These are phyloP conservation scores for Rhineura floridana DNA, from an alignment of 2,113 vertebrate species.

Conservation along the genomic window DNA sequence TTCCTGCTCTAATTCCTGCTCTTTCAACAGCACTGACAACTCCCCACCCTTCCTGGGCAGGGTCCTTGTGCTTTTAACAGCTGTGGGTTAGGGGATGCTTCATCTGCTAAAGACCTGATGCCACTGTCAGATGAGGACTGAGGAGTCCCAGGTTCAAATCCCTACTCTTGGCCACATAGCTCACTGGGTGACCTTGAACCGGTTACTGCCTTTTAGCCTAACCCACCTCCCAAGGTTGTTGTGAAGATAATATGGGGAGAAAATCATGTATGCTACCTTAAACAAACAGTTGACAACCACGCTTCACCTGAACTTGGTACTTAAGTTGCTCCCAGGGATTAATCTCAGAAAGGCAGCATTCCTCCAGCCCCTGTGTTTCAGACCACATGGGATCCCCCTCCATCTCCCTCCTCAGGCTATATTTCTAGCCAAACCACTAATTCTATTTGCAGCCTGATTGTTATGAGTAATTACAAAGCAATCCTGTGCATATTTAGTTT, in stretches of 20 bases:
- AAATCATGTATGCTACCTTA: too few species aligned
- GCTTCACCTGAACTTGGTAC: background rate
- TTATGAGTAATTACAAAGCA: too few species aligned
- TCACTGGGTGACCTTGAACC: background rate
- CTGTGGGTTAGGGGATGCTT: background rate
- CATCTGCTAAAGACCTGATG: background rate
- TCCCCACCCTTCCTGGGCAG: background rate
- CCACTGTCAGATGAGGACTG: background rate
- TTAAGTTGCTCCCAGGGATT: background rate
- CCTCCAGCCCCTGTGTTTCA: too few species aligned
- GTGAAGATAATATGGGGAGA: background rate
- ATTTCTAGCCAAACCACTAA: too few species aligned
- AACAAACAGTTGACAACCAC: background rate
- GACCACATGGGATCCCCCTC: too few species aligned
- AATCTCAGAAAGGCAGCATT: background rate
- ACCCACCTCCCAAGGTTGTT: background rate
- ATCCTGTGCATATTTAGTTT: too few species aligned
- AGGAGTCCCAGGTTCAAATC: background rate
- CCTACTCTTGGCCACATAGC: background rate
- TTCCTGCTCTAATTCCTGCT: slow-evolving; percentile 11
- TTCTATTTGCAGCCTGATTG: too few species aligned
- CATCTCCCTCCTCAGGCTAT: too few species aligned
- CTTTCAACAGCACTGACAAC: background rate
- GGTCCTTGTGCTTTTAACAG: too few species aligned
- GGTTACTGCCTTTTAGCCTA: background rate